Evolutionary conservation across 2,113 vertebrate genomes (phyloP).

Genomic region (Alces alces): DNA sequence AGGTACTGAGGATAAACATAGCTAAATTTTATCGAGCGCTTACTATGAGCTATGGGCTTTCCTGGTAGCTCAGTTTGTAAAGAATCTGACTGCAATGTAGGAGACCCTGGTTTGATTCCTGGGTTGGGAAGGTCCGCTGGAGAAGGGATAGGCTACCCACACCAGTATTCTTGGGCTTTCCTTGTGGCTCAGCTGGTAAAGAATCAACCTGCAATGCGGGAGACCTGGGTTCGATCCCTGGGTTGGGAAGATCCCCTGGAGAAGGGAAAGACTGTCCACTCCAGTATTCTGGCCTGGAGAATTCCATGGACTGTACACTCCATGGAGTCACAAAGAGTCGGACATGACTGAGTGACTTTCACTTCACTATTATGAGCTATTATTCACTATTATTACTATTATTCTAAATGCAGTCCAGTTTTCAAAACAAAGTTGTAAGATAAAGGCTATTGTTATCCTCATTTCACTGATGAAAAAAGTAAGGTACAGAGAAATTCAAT

Average conservation of each 20-base stretch:
- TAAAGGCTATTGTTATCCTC: not conserved
- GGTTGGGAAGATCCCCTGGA: not conserved
- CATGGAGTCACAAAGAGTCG: rapidly evolving
- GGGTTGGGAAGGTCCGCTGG: not conserved
- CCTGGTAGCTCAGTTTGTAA: not conserved
- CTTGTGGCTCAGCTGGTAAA: not conserved
- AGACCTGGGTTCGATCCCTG: not conserved
- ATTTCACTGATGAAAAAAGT: not conserved
- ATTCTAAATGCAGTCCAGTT: not conserved
- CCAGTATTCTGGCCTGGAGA: not conserved
- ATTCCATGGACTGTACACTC: not conserved
- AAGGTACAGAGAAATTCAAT: not conserved
- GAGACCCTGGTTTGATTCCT: not conserved
- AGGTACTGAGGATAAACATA: not conserved
- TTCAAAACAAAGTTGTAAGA: not conserved
- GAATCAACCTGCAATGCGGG: not conserved
- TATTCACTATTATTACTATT: too few relatives aligned
- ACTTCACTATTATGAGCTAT: not conserved
- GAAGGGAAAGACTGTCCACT: not conserved
- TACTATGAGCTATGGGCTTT: not conserved
- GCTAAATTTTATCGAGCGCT: not conserved
- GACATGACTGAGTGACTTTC: not conserved
- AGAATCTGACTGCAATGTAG: not conserved
- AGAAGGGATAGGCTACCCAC: not conserved
- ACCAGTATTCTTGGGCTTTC: not conserved